Evolutionary conservation across 2,113 vertebrate genomes (phyloP).

Genomic region (Butorides virescens): DNA sequence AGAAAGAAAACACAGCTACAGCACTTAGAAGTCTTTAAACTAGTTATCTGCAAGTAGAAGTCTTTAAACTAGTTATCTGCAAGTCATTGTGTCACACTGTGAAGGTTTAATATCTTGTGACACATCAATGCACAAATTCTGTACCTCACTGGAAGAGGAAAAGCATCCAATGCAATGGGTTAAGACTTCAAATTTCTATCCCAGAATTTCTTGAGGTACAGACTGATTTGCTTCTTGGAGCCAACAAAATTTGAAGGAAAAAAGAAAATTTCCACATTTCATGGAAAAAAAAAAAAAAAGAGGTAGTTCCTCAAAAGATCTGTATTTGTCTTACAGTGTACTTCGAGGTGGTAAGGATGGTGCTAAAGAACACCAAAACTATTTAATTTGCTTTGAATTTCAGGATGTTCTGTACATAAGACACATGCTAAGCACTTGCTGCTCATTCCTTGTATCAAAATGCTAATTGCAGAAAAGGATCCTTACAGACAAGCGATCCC

Average conservation of each 20-base stretch:
- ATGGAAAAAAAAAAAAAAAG: not conserved
- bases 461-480: not conserved
- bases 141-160: not conserved
- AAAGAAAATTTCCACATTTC: not conserved
- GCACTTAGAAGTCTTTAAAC: not conserved
- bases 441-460: not conserved
- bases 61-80: not conserved
- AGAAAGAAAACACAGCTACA: not conserved
- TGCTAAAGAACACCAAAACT: not conserved
- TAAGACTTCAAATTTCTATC: not conserved
- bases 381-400: not conserved
- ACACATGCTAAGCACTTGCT: not conserved
- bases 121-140: not conserved
- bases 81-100: fast-evolving
- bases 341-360: not conserved
- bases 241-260: not conserved
- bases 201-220: not conserved
- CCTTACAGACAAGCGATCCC: not conserved
- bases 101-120: not conserved
- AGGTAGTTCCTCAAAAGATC: not conserved
- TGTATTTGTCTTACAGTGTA: not conserved
- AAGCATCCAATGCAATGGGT: not conserved
- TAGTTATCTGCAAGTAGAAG: not conserved
- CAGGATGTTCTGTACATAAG: not conserved
- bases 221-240: not conserved